Base-by-base conservation (phyloP, 2,888 invertebrate genomes). In the Tridacna crocea region DNA sequence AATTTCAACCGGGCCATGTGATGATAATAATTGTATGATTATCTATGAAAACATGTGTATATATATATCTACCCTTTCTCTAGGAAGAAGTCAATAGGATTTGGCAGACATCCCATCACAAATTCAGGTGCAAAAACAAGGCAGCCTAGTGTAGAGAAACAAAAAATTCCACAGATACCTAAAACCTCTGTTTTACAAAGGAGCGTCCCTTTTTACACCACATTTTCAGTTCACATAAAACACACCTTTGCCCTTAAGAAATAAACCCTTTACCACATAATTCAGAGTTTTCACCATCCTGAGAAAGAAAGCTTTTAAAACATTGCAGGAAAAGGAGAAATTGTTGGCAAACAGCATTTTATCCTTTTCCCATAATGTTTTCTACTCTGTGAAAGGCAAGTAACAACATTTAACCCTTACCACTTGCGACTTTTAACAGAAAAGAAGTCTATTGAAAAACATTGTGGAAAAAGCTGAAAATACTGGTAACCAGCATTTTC, bases 71-170 rank as follows among this genome's bases (percentile, higher is more conserved):
- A 61, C 61, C 61, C 61, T 61, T 61, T 61, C 61, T 61, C 22
- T 61, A 13, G n/a, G 1, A 22, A 61, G 26, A 36, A 61, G 55
- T 61, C 61, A 61, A 70, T 70, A 12, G 51, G 70, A 70, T 26
- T 70, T 70, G 70, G 70, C 70, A 70, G 4, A 26, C 22, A n/a
- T 70, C 70, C 70, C 70, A 70, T 10, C 22, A 51, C 47, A 47
- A 51, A 70, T 26, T 51, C 70, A 70, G 70, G 70, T 70, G 70
- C 70, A 70, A 70, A 36, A 70, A 70, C 70, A 70, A 22, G 24
- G 36, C 46, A n/a, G 46, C 46, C 47, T 70, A 13, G 70, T 70
- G 47, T 70, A 47, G 70, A 70, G 24, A 51, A 61, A n/a, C 4
- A 61, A 66, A 70, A 70, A 70, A 70, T 51, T 70, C 70, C 46